Conservation (phyloP, 1,140 invertebrate genomes). For the Planococcus citri region DNA sequence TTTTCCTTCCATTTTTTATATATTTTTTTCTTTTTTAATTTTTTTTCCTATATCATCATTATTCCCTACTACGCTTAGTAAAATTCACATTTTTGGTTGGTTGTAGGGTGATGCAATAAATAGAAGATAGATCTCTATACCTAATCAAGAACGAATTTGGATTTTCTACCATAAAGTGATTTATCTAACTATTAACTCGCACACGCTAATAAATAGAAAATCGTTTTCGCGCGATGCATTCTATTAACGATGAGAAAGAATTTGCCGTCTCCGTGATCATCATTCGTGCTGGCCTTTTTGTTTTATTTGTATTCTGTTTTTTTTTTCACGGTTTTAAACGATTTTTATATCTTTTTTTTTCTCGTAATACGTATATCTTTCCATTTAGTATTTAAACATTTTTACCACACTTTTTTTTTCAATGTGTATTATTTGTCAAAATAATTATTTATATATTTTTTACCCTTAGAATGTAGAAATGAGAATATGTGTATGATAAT, state of each 20-base stretch:
- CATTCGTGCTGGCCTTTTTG: constrained; percentile 1
- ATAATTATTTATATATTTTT: constrained; percentile 20
- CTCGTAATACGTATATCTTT: constrained; percentile 20
- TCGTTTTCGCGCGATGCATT: not conserved
- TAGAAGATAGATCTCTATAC: constrained; percentile 19
- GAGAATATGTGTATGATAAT: constrained; percentile 12
- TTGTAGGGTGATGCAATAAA: constrained; percentile 20
- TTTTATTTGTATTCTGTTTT: constrained; percentile 8
- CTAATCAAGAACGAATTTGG: constrained; percentile 14
- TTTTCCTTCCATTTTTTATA: constrained; percentile 16
- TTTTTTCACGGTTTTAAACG: not conserved
- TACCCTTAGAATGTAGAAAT: not conserved
- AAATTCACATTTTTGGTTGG: constrained; percentile 18
- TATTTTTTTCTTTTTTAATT: constrained; percentile 21
- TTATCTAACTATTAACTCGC: not conserved
- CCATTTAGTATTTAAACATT: constrained; percentile 18
- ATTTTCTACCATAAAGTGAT: constrained; percentile 17
- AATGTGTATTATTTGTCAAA: constrained; percentile 18
- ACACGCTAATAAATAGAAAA: not conserved
- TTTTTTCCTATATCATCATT: not conserved
- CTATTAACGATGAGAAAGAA: too few species aligned
- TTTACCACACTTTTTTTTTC: constrained; percentile 22
- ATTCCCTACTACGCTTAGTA: constrained; percentile 16
- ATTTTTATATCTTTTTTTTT: constrained; percentile 1
- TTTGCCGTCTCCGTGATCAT: not conserved